These are phyloP conservation scores for Apocrypta bakeri DNA, from an alignment of 1,140 invertebrate genomes.

Conservation along the genomic window DNA sequence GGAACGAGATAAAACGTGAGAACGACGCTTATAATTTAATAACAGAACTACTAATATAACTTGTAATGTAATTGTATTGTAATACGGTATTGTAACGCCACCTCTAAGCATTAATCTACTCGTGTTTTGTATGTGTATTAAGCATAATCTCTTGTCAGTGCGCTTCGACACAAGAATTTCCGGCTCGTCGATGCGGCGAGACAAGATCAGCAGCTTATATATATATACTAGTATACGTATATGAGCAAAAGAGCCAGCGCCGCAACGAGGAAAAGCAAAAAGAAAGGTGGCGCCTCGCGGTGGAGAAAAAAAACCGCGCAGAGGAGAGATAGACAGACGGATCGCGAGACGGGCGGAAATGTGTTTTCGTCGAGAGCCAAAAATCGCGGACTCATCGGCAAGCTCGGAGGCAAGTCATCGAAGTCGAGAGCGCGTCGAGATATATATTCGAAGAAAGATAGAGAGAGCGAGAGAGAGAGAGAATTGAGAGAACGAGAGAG, in stretches of 20 bases:
- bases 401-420: conserved; percentile 53
- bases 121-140: conserved; percentile 64
- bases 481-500: conserved; percentile 22
- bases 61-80: conserved; percentile 68
- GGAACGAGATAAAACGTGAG: conserved; percentile 51
- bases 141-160: conserved; percentile 60
- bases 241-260: too few species aligned
- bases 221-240: too few species aligned
- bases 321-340: conserved; percentile 45
- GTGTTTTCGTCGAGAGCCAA: conserved; percentile 45
- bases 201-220: not conserved
- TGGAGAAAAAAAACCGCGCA: conserved; percentile 35
- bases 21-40: conserved; percentile 68
- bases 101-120: conserved; percentile 60
- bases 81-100: conserved; percentile 66
- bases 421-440: conserved; percentile 44
- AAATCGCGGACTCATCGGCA: conserved; percentile 50
- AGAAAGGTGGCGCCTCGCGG: conserved; percentile 36
- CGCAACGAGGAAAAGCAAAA: conserved; percentile 7
- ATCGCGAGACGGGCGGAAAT: conserved; percentile 54
- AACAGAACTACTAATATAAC: conserved; percentile 65
- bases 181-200: conserved; percentile 47
- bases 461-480: not conserved
- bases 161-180: conserved; percentile 55
- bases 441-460: conserved; percentile 36